phyloP scores from a whole-genome alignment of 2,113 vertebrate genomes.

The Pipra filicauda region DNA sequence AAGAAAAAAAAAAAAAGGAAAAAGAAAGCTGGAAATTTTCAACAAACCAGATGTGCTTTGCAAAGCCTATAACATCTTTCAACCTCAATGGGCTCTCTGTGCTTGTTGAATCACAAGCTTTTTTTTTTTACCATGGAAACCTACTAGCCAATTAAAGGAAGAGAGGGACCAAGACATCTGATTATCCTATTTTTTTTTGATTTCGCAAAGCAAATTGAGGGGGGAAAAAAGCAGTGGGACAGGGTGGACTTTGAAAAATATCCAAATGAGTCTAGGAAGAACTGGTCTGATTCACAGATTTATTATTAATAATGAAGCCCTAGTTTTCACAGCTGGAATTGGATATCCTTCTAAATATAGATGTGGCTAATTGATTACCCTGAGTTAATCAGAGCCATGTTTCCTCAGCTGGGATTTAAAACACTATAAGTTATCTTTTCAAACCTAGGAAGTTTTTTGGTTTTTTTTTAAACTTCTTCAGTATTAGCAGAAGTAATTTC shows the following conservation, averaged over 20 bases:
- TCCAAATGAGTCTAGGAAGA: background rate
- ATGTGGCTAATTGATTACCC: slow-evolving; percentile 37
- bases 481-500: background rate
- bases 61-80: slow-evolving; percentile 24
- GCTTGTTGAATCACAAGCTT: slow-evolving; percentile 50
- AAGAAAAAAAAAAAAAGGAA: background rate
- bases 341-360: slow-evolving; percentile 45
- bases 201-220: background rate
- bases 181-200: background rate
- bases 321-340: slow-evolving; percentile 38
- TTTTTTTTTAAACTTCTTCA: background rate
- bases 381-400: slow-evolving; percentile 23
- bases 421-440: slow-evolving; percentile 32
- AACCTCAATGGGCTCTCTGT: slow-evolving; percentile 28
- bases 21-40: slow-evolving; percentile 33
- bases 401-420: slow-evolving; percentile 43
- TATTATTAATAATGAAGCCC: slow-evolving; percentile 37
- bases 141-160: slow-evolving; percentile 7
- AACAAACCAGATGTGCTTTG: slow-evolving; percentile 61
- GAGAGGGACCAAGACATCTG: slow-evolving; percentile 1
- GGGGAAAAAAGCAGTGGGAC: background rate
- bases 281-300: background rate
- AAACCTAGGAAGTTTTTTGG: background rate
- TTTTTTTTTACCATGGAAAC: slow-evolving; percentile 49
- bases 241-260: background rate